A percentile compares a stretch with the other conserved stretches of the same genome.
phyloP scores from a whole-genome alignment of 2,113 vertebrate species.

The Coptodon rendalli region DNA sequence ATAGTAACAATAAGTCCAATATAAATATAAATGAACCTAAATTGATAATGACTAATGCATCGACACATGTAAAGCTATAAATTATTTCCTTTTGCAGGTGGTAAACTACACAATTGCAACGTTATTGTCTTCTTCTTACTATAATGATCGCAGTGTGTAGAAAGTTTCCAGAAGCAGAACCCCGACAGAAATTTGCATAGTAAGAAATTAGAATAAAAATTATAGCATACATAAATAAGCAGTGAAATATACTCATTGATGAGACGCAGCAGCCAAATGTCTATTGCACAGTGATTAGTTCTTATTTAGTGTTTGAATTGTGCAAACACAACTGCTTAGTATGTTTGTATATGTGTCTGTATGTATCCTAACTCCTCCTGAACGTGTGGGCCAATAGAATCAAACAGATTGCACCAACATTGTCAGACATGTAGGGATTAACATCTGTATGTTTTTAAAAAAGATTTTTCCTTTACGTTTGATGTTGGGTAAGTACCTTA shows the following conservation, averaged over 20 bases:
- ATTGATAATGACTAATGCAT: neutral
- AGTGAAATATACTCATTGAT: neutral
- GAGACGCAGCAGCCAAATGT: neutral
- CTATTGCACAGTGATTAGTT: neutral
- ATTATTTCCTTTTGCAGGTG: fast-evolving
- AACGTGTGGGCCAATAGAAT: neutral
- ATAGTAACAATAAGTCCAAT: neutral
- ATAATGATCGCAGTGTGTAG: neutral
- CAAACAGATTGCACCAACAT: fast-evolving
- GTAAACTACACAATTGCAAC: neutral
- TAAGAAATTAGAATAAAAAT: neutral
- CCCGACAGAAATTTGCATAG: fast-evolving
- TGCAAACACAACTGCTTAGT: neutral
- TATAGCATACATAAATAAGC: neutral
- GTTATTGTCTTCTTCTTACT: neutral
- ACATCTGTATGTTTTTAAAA: neutral
- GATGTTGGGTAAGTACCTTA: neutral
- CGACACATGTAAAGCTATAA: neutral
- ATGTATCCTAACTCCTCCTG: neutral
- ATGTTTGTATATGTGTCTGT: neutral
- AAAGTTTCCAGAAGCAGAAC: neutral
- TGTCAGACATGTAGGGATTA: neutral
- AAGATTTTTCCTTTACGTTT: neutral
- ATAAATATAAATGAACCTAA: neutral
- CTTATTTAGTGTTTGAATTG: neutral